phyloP scores from a whole-genome alignment of 2,888 invertebrate species.

The Scelioninae gen. 2 region DNA sequence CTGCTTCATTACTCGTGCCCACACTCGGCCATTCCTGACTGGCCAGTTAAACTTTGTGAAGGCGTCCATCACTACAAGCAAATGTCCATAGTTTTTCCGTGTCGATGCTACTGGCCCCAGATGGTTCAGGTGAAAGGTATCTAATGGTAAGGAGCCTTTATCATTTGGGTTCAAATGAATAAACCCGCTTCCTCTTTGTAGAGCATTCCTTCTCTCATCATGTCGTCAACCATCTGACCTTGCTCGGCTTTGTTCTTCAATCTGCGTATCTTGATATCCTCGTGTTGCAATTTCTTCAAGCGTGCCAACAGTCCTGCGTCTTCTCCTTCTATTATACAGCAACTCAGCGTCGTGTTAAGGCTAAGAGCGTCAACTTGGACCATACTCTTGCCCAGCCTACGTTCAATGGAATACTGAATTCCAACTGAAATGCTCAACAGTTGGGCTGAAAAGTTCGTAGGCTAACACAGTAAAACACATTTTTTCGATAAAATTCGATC shows the following conservation, averaged over 20 bases:
- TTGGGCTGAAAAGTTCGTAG: too few species aligned
- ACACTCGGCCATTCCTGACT: too few species aligned
- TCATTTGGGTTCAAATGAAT: too few species aligned
- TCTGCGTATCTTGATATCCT: neutral
- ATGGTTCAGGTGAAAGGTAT: neutral
- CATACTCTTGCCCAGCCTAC: neutral
- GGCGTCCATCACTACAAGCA: neutral
- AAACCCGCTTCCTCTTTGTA: neutral
- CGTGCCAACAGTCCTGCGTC: neutral
- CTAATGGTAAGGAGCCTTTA: constrained; percentile 3
- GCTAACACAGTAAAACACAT: too few species aligned
- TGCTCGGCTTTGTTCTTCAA: neutral
- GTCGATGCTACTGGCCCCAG: neutral
- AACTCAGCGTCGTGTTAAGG: neutral
- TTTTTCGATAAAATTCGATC: too few species aligned
- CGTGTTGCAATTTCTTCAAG: neutral
- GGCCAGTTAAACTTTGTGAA: neutral
- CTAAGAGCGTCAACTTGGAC: neutral
- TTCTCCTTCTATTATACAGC: neutral
- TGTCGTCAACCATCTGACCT: neutral
- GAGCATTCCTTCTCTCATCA: neutral
- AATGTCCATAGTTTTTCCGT: neutral
- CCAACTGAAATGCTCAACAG: too few species aligned
- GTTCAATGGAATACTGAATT: neutral
- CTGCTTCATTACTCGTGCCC: too few species aligned